These are phyloP conservation scores for Drosophila multiciliata DNA, from an alignment of 2,888 invertebrate species.

Conservation along the genomic window DNA sequence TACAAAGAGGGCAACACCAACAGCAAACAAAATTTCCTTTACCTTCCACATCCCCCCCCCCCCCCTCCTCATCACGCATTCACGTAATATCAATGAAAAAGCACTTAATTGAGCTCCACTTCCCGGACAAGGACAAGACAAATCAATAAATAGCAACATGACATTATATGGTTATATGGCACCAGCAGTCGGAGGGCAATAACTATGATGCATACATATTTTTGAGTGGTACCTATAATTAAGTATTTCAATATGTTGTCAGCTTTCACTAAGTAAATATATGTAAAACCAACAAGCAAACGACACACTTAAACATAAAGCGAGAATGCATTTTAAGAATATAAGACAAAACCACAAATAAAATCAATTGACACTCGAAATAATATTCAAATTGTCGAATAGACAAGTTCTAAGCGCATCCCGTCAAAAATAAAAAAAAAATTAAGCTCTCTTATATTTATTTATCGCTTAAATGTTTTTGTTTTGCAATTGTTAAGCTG, in stretches of 20 bases:
- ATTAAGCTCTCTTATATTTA: background rate
- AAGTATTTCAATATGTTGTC: slow-evolving; percentile 79
- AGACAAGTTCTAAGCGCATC: slow-evolving; percentile 27
- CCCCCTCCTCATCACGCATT: background rate
- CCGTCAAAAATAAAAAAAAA: background rate
- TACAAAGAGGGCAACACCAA: slow-evolving; percentile 14
- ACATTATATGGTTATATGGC: slow-evolving; percentile 27
- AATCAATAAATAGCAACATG: slow-evolving; percentile 46
- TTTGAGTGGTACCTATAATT: slow-evolving; percentile 76
- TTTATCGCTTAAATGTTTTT: slow-evolving; percentile 56
- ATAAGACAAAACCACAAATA: slow-evolving; percentile 36
- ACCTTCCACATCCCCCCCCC: background rate
- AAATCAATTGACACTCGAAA: slow-evolving; percentile 38
- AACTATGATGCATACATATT: slow-evolving; percentile 48
- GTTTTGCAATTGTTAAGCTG: slow-evolving; percentile 74
- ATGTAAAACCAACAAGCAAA: slow-evolving; percentile 43
- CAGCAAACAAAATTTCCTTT: slow-evolving; percentile 5
- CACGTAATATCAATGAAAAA: slow-evolving; percentile 27
- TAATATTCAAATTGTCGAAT: slow-evolving; percentile 26
- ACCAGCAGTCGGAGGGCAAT: slow-evolving; percentile 12
- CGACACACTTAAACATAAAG: slow-evolving; percentile 47
- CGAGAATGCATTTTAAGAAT: slow-evolving; percentile 62
- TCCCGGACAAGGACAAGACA: slow-evolving; percentile 51
- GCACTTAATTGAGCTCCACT: slow-evolving; percentile 25
- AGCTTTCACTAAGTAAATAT: slow-evolving; percentile 76